Base-by-base conservation (phyloP, 2,113 vertebrate species). In the Neopipo cinnamomea region DNA sequence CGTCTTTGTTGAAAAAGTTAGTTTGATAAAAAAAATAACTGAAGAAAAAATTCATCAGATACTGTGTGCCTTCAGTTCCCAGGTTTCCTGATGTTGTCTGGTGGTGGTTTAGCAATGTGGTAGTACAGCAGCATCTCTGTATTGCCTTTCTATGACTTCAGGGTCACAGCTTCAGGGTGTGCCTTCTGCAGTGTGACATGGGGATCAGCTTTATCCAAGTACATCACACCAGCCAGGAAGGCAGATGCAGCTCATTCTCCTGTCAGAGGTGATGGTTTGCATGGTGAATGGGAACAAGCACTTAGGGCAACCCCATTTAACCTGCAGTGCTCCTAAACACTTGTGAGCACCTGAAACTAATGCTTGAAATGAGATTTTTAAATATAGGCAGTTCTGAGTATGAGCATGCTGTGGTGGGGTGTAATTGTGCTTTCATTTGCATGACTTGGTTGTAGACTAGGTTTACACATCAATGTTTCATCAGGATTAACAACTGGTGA, bases 371-470 rank as follows among this genome's bases (percentile, higher is more conserved):
- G 25, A 58, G 33, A 10, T 39, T 66, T 35, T 72, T 83, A 59
- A 39, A 50, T 21, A 55, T 13, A 72, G 14, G 21, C 4, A 6
- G 41, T 55, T 82, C 52, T 76, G 76, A 78, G 73, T 33, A 23
- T 8, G 42, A 1, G 0, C 1, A 0, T 84, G 35, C 21, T 25
- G 44, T 15, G 10, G 28, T 2, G 4, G 33, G 31, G 5, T 70
- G 21, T 62, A 37, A 58, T 11, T 37, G 67, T n/a, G 37, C 49
- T 61, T 52, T 91, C 39, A 21, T n/a, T 44, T 75, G 39, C 0
- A 1, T 49, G 39, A 61, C 33, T 47, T 62, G 12, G 16, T 58
- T 35, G 25, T 44, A 79, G 37, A 14, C 21, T 67, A 71, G 30
- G 33, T 92, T 93, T 75, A 33, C 2, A 3, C 14, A 50, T 55